phyloP scores from a whole-genome alignment of 2,888 invertebrate genomes.

The Asteroscopus sphinx region DNA sequence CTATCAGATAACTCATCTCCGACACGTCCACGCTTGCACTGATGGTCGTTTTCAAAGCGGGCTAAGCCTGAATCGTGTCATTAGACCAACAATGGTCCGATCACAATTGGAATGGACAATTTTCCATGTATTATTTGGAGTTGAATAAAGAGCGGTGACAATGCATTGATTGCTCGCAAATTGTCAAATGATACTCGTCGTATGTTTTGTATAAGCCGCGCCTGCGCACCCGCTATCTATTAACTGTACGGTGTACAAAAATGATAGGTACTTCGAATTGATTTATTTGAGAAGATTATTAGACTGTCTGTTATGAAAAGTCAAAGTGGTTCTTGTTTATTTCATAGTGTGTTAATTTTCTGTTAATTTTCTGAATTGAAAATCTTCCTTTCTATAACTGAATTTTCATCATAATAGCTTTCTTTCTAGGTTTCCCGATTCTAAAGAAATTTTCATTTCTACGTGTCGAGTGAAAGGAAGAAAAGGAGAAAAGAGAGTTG shows the following conservation, averaged over 20 bases:
- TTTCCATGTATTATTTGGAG: slow-evolving; percentile 89
- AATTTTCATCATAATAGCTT: no score
- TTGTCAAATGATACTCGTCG: slow-evolving; percentile 89
- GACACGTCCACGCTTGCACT: slow-evolving; percentile 76
- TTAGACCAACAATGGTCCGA: slow-evolving; percentile 84
- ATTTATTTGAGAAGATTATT: slow-evolving; percentile 31
- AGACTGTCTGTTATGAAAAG: slow-evolving; percentile 4
- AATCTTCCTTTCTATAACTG: no score
- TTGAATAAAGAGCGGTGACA: slow-evolving; percentile 90
- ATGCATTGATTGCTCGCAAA: slow-evolving; percentile 89
- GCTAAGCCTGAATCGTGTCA: slow-evolving; percentile 85
- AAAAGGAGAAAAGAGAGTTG: no score
- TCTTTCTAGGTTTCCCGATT: no score
- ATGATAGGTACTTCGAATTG: slow-evolving; percentile 26
- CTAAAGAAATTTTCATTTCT: no score
- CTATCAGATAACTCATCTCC: slow-evolving; percentile 62
- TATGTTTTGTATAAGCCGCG: slow-evolving; percentile 86
- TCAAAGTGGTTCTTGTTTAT: no score
- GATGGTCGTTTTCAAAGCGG: slow-evolving; percentile 78
- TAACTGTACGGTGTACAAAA: slow-evolving; percentile 67
- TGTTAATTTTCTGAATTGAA: no score
- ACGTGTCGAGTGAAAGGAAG: no score
- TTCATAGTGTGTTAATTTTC: no score
- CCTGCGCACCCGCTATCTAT: slow-evolving; percentile 75
- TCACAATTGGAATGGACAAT: slow-evolving; percentile 87